Evolutionary conservation across 2,113 vertebrate genomes (phyloP).

Genomic region (Peromyscus californicus): DNA sequence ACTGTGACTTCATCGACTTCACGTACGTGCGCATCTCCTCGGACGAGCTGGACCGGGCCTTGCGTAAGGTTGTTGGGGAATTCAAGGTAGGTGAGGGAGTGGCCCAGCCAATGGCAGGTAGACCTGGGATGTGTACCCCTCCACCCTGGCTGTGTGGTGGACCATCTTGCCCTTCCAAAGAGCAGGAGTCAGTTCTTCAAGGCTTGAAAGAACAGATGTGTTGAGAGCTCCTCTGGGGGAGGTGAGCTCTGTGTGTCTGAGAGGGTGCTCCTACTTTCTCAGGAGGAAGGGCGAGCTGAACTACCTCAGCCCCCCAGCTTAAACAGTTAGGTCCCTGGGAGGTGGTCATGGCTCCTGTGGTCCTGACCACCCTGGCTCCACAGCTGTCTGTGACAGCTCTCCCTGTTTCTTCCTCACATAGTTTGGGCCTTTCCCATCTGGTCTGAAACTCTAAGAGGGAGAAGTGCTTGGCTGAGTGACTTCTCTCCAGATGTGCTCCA

Average conservation of each 20-base stretch:
- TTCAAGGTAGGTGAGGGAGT: conserved; percentile 91
- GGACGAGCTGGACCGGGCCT: conserved; percentile 96
- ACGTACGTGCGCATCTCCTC: conserved; percentile 96
- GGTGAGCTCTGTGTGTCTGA: background rate
- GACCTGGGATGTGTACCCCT: background rate
- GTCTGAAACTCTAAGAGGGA: background rate
- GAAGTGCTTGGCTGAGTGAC: background rate
- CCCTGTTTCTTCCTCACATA: background rate
- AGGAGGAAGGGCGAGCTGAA: background rate
- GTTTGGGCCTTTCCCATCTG: background rate
- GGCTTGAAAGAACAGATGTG: accelerated
- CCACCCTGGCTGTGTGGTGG: background rate
- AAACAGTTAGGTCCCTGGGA: background rate
- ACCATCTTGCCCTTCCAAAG: background rate
- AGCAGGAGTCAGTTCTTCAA: background rate
- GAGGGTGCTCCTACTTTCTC: no score
- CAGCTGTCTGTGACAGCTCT: background rate
- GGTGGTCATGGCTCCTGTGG: accelerated
- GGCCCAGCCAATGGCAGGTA: background rate
- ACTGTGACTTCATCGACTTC: conserved; percentile 98
- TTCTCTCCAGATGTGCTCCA: background rate
- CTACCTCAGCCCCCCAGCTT: background rate
- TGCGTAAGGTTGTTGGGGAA: conserved; percentile 94
- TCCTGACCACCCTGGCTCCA: background rate
- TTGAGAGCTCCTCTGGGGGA: background rate